phyloP scores from a whole-genome alignment of 2,888 invertebrate species.

The Drosophila ezoana region DNA sequence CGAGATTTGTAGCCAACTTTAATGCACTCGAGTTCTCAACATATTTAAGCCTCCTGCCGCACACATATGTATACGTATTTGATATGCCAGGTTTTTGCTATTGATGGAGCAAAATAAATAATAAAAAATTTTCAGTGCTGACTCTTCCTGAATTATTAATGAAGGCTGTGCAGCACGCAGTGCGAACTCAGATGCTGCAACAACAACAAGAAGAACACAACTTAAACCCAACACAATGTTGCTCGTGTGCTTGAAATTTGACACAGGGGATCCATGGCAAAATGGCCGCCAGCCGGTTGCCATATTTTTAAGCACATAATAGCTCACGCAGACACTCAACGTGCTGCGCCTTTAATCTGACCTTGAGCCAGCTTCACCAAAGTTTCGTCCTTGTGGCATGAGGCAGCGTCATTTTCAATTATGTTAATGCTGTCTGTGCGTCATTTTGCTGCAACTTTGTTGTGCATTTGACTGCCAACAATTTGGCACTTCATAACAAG shows the following conservation, averaged over 20 bases:
- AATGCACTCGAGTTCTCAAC: constrained; percentile 45
- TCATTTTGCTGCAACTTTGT: constrained; percentile 25
- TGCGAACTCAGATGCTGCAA: constrained; percentile 63
- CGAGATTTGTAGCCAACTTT: constrained; percentile 44
- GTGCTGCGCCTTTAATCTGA: constrained; percentile 46
- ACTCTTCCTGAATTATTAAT: constrained; percentile 77
- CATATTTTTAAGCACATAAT: constrained; percentile 15
- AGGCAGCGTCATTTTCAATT: constrained; percentile 39
- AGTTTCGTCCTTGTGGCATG: not conserved
- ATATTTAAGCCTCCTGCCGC: constrained; percentile 9
- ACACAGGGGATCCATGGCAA: constrained; percentile 51
- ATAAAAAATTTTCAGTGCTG: constrained; percentile 50
- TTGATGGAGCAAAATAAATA: constrained; percentile 37
- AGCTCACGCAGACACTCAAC: constrained; percentile 5
- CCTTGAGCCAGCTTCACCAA: constrained; percentile 40
- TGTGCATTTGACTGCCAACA: constrained; percentile 51
- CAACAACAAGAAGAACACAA: constrained; percentile 30
- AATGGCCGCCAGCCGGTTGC: constrained; percentile 27
- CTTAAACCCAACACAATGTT: constrained; percentile 40
- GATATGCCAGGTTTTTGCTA: constrained; percentile 33
- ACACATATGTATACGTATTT: constrained; percentile 6
- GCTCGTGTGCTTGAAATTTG: constrained; percentile 44
- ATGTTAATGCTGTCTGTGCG: constrained; percentile 39
- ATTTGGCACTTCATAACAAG: constrained; percentile 62
- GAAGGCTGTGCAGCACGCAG: constrained; percentile 45